Evolutionary conservation across 2,797 vertebrate species (phyloP), one percentile per base, ranked within the genome.

Genomic region (Melanotaenia trifasciata): DNA sequence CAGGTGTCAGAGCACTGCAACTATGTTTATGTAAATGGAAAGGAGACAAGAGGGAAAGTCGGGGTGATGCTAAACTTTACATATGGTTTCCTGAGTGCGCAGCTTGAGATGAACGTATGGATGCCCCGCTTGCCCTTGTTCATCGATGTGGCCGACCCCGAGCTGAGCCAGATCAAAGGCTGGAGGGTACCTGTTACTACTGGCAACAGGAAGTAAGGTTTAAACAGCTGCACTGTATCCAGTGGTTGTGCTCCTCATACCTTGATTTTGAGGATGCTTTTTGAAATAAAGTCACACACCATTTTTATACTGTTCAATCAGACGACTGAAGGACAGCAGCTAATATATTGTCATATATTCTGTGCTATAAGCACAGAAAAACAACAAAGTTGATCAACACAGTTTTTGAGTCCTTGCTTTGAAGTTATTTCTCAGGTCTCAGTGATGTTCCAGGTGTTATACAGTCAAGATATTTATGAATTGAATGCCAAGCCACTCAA

Each of bases 161-260:
- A 98, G 77, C 96, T 99, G 60, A 98, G 95, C 91, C 98, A 98
- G 87, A 96, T 99, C 81, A 98, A 98, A 79, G 97, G 97, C 77
- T 99, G 98, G 98, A 81, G 97, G 70, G 96, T 98, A 24, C 97
- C 97, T 0, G 87, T 96, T 1, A 84, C 92, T 24, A 86, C 92
- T 0, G 94, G 92, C 83, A 96, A 90, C 90, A 95, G 95, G 90
- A 97, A 91, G 90, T 95, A 71, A 85, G 82, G n/a, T 45, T 4
- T 11, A 16, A 56, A 33, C 32, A 43, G 10, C 26, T 56, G 51
- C 11, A 1, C 1, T 62, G 50, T 11, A 64, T 58, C 13, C 24
- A 9, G 64, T 64, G 43, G 35, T 30, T 51, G 18, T 40, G 30
- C 12, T 64, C 47, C 50, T 12, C 0, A 64, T 35, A 22, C 6